These are phyloP conservation scores for Typhlichthys eigenmanni DNA, from an alignment of 2,797 vertebrate species.

Conservation along the genomic window DNA sequence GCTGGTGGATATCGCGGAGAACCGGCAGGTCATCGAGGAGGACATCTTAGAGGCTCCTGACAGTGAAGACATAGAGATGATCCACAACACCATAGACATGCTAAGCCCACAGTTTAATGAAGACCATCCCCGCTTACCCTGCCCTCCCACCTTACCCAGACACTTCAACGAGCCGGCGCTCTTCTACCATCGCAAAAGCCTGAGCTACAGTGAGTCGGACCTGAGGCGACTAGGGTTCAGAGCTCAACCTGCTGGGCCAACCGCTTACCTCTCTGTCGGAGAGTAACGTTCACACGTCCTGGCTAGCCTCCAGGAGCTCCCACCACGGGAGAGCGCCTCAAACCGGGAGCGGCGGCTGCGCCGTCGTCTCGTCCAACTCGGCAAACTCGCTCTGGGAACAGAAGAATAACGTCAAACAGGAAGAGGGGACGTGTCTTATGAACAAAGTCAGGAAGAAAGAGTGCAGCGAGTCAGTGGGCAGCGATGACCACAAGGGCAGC, in stretches of 20 bases:
- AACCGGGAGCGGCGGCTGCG: conserved; percentile 51
- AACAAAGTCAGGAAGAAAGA: conserved; percentile 64
- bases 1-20: conserved; percentile 88
- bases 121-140: conserved; percentile 68
- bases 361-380: conserved; percentile 54
- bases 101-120: conserved; percentile 65
- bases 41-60: conserved; percentile 82
- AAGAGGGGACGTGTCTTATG: conserved; percentile 57
- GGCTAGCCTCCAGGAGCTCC: neutral
- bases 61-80: conserved; percentile 83
- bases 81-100: conserved; percentile 68
- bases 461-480: conserved; percentile 75
- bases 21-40: conserved; percentile 86
- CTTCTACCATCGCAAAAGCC: conserved; percentile 82
- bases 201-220: conserved; percentile 94
- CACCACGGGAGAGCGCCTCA: neutral
- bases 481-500: conserved; percentile 36
- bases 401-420: conserved; percentile 66
- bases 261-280: conserved; percentile 67
- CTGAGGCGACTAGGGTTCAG: conserved; percentile 80
- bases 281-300: conserved; percentile 28
- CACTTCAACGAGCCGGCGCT: conserved; percentile 79
- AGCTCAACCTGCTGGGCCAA: conserved; percentile 79
- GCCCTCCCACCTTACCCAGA: conserved; percentile 58
- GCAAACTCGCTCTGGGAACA: conserved; percentile 80